These are phyloP conservation scores for Rhabdomys pumilio DNA, from an alignment of 2,797 vertebrate genomes.

Conservation along the genomic window DNA sequence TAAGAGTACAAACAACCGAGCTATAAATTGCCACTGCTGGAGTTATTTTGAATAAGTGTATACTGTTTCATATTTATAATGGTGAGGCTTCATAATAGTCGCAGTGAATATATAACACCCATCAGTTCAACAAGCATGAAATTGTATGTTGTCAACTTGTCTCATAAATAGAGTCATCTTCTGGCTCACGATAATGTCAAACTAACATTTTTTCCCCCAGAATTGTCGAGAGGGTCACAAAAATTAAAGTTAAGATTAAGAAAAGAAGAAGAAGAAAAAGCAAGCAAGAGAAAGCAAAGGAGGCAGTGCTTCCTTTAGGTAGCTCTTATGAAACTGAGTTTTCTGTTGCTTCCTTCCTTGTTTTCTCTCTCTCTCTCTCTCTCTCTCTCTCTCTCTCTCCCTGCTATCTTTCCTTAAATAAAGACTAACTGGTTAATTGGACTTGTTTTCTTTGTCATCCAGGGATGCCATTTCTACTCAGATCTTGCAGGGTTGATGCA, in stretches of 20 bases:
- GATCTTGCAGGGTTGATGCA: not conserved
- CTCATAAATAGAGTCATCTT: slow-evolving; percentile 92
- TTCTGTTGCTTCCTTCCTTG: slow-evolving; percentile 47
- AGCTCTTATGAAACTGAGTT: slow-evolving; percentile 81
- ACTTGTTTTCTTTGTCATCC: slow-evolving; percentile 71
- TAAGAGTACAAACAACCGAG: slow-evolving; percentile 87
- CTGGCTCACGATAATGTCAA: slow-evolving; percentile 89
- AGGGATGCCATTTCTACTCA: slow-evolving; percentile 81
- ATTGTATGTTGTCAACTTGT: slow-evolving; percentile 93
- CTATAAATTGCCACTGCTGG: slow-evolving; percentile 90
- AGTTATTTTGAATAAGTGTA: slow-evolving; percentile 92
- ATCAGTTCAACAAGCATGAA: slow-evolving; percentile 93
- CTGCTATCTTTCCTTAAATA: slow-evolving; percentile 79
- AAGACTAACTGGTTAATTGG: slow-evolving; percentile 86
- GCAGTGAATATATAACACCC: slow-evolving; percentile 91
- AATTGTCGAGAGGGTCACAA: slow-evolving; percentile 85
- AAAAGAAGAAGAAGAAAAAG: not conserved
- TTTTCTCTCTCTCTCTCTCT: not conserved
- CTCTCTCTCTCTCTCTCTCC: not conserved
- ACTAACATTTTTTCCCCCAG: slow-evolving; percentile 86
- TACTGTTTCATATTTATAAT: slow-evolving; percentile 93
- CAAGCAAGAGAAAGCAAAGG: slow-evolving; percentile 67
- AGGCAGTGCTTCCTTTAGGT: slow-evolving; percentile 78
- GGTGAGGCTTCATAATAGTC: slow-evolving; percentile 90
- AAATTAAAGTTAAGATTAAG: slow-evolving; percentile 51